These are phyloP conservation scores for Acrobasis consociella DNA, from an alignment of 2,888 invertebrate species.

Conservation along the genomic window DNA sequence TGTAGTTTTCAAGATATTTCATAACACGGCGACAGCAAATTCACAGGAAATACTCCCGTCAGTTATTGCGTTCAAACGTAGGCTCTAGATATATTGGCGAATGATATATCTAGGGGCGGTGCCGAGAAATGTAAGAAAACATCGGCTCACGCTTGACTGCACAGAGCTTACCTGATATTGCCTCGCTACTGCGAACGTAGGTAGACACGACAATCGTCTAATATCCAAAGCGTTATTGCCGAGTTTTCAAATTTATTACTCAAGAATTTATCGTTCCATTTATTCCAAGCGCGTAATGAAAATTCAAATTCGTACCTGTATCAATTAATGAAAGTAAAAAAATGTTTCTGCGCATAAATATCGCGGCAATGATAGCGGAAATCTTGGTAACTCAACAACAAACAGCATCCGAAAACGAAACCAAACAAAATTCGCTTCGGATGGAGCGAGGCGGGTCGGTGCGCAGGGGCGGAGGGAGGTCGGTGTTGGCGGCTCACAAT, in stretches of 20 bases:
- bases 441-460: constrained; percentile 49
- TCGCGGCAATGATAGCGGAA: constrained; percentile 48
- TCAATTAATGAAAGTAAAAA: constrained; percentile 25
- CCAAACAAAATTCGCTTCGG: constrained; percentile 76
- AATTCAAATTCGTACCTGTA: constrained; percentile 16
- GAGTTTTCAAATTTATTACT: constrained; percentile 18
- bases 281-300: constrained; percentile 16
- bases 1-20: constrained; percentile 15
- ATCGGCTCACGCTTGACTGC: constrained; percentile 27
- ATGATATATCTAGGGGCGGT: constrained; percentile 10
- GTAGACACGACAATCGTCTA: constrained; percentile 13
- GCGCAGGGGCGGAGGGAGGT: constrained; percentile 36
- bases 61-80: constrained; percentile 12
- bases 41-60: constrained; percentile 9
- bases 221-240: constrained; percentile 17
- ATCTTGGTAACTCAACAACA: constrained; percentile 70
- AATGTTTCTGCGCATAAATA: constrained; percentile 32
- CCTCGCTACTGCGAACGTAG: constrained; percentile 12
- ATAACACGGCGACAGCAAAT: constrained; percentile 1
- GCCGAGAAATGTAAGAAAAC: constrained; percentile 12
- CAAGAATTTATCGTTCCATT: constrained; percentile 22
- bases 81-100: constrained; percentile 7
- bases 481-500: constrained; percentile 67
- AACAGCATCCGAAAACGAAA: constrained; percentile 78
- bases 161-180: constrained; percentile 26